phyloP scores from a whole-genome alignment of 2,888 invertebrate species.

The Melanargia galathea region DNA sequence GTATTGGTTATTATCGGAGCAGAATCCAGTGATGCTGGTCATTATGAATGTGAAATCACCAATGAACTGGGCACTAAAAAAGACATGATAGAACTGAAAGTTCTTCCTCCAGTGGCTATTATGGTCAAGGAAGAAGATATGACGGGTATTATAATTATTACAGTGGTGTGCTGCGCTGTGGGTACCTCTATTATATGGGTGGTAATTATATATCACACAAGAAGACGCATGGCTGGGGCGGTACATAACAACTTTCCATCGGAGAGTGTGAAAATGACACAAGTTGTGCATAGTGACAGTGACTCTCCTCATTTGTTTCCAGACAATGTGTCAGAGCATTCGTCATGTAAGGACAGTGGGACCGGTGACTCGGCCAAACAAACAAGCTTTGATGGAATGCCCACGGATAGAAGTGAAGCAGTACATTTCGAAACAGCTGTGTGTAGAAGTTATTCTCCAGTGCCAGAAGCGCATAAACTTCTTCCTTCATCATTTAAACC shows the following conservation, averaged over 20 bases:
- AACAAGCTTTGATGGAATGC: conserved; percentile 84
- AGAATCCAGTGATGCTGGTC: conserved; percentile 89
- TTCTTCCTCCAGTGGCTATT: conserved; percentile 83
- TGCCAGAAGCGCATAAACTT: conserved; percentile 77
- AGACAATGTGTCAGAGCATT: conserved; percentile 88
- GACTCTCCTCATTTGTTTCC: conserved; percentile 77
- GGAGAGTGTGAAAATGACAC: conserved; percentile 76
- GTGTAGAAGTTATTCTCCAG: conserved; percentile 74
- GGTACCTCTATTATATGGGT: conserved; percentile 96
- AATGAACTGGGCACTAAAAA: conserved; percentile 91
- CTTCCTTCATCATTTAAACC: conserved; percentile 79
- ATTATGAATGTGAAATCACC: conserved; percentile 94
- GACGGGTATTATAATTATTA: conserved; percentile 93
- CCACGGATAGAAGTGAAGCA: conserved; percentile 72
- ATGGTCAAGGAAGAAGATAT: conserved; percentile 88
- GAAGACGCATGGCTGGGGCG: conserved; percentile 84
- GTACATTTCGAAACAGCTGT: conserved; percentile 74
- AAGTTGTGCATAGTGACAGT: conserved; percentile 78
- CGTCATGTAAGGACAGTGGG: conserved; percentile 90
- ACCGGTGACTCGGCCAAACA: conserved; percentile 90
- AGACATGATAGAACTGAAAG: conserved; percentile 87
- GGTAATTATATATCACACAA: conserved; percentile 93
- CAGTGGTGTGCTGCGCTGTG: conserved; percentile 94
- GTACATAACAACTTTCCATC: conserved; percentile 69
- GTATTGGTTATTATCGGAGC: conserved; percentile 93